Base-by-base conservation (phyloP, 2,113 vertebrate species). In the Gracilinanus agilis region DNA sequence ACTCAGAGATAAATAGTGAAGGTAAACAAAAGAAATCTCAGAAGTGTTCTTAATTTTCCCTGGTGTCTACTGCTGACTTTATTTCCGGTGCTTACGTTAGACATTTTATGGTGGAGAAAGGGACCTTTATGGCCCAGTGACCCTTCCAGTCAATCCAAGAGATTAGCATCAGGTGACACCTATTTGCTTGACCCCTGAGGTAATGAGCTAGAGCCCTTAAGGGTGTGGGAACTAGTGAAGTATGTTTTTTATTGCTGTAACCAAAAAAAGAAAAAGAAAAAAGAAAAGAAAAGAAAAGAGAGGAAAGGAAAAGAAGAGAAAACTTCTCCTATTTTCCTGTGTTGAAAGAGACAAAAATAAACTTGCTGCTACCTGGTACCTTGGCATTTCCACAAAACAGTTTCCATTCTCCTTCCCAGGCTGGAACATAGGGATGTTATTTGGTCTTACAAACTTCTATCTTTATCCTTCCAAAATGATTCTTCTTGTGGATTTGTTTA, bases 1-100 rank as follows among this genome's bases (percentile, higher is more conserved):
- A 44, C 54, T 95, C 56, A 10, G 75, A 83, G 44, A 23, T 67
- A 90, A 95, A 93, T 55, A 19, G 67, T 89, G 11, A 56, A 94
- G 55, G 89, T 67, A 95, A 96, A 91, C 34, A 88, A 90, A 53
- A 55, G 75, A 90, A 56, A 93, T 89, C 90, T 55, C 92, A 96
- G 91, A 91, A 93, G 24, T 12, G 49, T 54, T 25, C 55, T 90
- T 83, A 53, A 24, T 44, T 93, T 83, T 24, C 53, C 53, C 90
- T 58, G 44, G 53, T 25, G 40, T 13, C 67, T 21, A 11, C 53
- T 54, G 53, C 55, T 93, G 34, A 10, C 25, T 53, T 88, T 44
- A 55, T 89, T 92, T 92, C 91, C 91, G 49, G 67, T 53, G 40
- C 92, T 88, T 89, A 54, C 54, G 34, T 9, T 24, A 29, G 61